These are phyloP conservation scores for Chloromyia formosa DNA, from an alignment of 2,888 invertebrate species.

Conservation along the genomic window DNA sequence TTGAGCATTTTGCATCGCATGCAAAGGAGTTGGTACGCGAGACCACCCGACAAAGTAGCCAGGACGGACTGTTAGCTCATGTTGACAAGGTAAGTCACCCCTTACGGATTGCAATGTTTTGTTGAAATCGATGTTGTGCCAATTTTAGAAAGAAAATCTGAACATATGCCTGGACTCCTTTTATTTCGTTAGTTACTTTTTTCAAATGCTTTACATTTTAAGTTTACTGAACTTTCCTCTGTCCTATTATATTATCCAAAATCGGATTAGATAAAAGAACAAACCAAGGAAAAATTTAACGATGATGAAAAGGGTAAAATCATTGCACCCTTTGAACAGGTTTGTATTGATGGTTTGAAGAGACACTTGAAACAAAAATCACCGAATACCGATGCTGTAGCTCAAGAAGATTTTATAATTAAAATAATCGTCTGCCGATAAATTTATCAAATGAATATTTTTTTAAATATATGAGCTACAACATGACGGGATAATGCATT, in stretches of 20 bases:
- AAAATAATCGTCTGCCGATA: too few relatives aligned
- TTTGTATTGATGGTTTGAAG: constrained; percentile 62
- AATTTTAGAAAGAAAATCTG: background rate
- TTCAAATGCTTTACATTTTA: background rate
- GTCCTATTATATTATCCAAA: constrained; percentile 13
- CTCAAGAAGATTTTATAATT: background rate
- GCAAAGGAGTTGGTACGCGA: constrained; percentile 90
- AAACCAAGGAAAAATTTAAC: constrained; percentile 65
- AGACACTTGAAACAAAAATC: constrained; percentile 6
- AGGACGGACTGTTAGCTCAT: constrained; percentile 86
- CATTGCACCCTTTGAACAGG: constrained; percentile 85
- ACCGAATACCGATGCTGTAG: background rate
- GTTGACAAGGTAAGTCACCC: constrained; percentile 83
- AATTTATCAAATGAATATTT: too few relatives aligned
- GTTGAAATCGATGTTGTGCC: background rate
- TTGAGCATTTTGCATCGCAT: constrained; percentile 88
- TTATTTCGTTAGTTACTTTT: background rate
- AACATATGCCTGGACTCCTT: background rate
- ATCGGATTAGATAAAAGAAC: constrained; percentile 66
- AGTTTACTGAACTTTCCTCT: constrained; percentile 25
- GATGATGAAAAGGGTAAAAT: constrained; percentile 79
- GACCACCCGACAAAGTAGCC: constrained; percentile 87
- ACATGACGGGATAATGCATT: too few relatives aligned
- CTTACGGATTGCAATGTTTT: background rate
- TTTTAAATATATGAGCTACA: too few relatives aligned